Percentiles rank a stretch among this genome's conserved stretches.
These are phyloP conservation scores for Muscidifurax raptorellus DNA, from an alignment of 1,140 invertebrate species.

Conservation along the genomic window DNA sequence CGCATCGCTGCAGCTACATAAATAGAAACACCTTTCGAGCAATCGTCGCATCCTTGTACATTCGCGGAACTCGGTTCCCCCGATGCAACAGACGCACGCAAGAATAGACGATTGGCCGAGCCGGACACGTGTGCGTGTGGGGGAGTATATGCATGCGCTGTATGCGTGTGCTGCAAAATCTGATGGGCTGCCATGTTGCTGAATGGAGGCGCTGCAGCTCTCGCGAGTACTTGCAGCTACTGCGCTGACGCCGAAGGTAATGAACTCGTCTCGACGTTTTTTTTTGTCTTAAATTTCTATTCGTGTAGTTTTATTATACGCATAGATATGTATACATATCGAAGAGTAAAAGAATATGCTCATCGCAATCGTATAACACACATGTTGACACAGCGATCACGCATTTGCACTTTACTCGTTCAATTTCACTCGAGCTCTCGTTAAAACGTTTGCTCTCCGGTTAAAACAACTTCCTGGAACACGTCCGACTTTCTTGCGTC, in stretches of 20 bases:
- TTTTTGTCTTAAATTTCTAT: neutral
- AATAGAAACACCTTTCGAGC: neutral
- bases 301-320: neutral
- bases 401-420: no score
- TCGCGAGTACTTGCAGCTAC: neutral
- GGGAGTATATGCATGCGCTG: neutral
- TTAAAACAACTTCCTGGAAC: neutral
- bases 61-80: neutral
- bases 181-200: slow-evolving; percentile 20
- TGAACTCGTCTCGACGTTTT: neutral
- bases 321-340: no score
- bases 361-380: no score
- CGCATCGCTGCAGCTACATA: neutral
- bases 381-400: no score
- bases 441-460: slow-evolving; percentile 13
- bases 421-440: neutral
- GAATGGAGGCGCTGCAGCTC: slow-evolving; percentile 13
- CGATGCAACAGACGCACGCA: slow-evolving; percentile 13
- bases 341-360: no score
- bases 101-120: slow-evolving; percentile 4
- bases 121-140: slow-evolving; percentile 5
- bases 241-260: neutral
- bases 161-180: neutral
- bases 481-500: neutral
- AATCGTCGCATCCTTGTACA: neutral